Evolutionary conservation across 1,140 invertebrate genomes (phyloP), one percentile per base, ranked within the genome.

Genomic region (Dendroctonus valens): DNA sequence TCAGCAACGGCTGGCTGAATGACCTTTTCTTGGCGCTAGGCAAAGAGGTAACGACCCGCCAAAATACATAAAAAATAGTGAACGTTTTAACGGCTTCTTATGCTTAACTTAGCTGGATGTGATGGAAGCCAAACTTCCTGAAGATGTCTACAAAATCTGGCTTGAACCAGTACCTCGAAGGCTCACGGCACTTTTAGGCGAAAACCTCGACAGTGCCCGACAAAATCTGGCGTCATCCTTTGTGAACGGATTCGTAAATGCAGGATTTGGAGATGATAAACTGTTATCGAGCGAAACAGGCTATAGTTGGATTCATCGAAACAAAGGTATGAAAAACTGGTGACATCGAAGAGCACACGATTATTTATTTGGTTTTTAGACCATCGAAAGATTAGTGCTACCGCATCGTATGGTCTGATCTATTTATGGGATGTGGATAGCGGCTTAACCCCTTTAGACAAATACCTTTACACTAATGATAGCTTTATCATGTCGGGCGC

Each of bases 161-260:
- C 76, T 93, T 40, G 92, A 93, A 76, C 86, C 72, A 0, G 49
- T 70, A n/a, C 65, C 80, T 77, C 48, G 70, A 7, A 65, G 74
- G 38, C 46, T 73, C 9, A 66, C 70, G 3, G 26, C 26, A 26
- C 62, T 72, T 26, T 53, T 73, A 67, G 83, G 80, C 15, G 83
- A 83, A 15, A 83, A 83, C 73, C 80, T 88, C 8, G 90, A 93
- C 76, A 91, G 90, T 37, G 90, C 89, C 0, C 78, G 87, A 37
- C 87, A 89, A 69, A 94, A 94, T 79, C 77, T 94, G 38, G 90
- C 92, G 0, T 84, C 91, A 1, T 90, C 90, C 26, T 93, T 94
- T 79, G 92, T 94, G 5, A 93, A 94, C 78, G 92, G 91, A 7
- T 92, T 94, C 75, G 90, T 95, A 0, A 94, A 94, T 78, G 89